Evolutionary conservation across 2,797 vertebrate species (phyloP).

Genomic region (Sebastiscus albofasciatus): DNA sequence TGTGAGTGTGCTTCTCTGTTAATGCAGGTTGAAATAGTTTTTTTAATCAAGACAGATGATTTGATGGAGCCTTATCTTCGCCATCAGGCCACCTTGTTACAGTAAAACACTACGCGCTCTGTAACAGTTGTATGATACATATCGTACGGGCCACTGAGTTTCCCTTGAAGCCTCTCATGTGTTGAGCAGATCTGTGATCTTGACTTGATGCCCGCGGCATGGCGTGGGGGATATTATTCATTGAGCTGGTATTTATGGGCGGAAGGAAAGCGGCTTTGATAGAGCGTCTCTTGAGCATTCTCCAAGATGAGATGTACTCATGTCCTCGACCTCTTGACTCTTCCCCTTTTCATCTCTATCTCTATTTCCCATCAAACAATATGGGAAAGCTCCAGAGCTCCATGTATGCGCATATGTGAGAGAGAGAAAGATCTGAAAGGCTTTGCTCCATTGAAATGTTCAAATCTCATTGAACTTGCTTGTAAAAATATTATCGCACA

Average conservation of each 20-base stretch:
- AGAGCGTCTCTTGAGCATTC: slow-evolving; percentile 53
- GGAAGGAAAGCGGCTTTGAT: slow-evolving; percentile 79
- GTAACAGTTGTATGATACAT: slow-evolving; percentile 14
- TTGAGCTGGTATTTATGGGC: slow-evolving; percentile 78
- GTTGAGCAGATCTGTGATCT: slow-evolving; percentile 74
- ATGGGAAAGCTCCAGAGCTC: slow-evolving; percentile 26
- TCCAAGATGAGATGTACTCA: slow-evolving; percentile 73
- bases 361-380: slow-evolving; percentile 55
- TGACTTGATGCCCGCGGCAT: slow-evolving; percentile 48
- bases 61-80: background rate
- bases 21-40: background rate
- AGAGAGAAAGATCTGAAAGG: slow-evolving; percentile 28
- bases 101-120: background rate
- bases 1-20: background rate
- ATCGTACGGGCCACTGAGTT: background rate
- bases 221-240: slow-evolving; percentile 65
- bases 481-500: slow-evolving; percentile 39
- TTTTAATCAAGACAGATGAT: background rate
- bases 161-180: slow-evolving; percentile 68
- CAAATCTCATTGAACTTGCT: slow-evolving; percentile 39
- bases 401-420: background rate
- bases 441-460: slow-evolving; percentile 32
- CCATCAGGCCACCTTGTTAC: background rate
- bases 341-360: slow-evolving; percentile 59
- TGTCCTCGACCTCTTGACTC: slow-evolving; percentile 67